Base-by-base conservation (phyloP, 53 echinoderm and acorn worm genomes). In the Mesocentrotus franciscanus region DNA sequence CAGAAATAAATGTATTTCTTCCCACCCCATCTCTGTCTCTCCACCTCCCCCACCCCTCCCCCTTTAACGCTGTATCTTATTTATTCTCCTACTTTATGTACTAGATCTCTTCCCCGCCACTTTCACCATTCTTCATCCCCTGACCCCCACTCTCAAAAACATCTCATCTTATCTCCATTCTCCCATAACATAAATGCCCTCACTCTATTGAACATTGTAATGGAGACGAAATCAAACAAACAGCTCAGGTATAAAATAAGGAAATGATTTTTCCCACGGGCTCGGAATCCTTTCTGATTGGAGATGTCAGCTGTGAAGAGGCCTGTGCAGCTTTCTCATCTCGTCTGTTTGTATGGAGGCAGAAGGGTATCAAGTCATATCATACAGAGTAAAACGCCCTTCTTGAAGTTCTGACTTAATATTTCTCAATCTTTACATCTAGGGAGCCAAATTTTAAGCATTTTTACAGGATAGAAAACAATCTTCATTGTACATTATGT, bases 221-320 rank as follows among this genome's bases (percentile, higher is more conserved):
- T 87, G 56, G 87, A 87, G 87, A 56, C 26, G 87, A 58, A 57
- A 87, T 87, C 87, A 87, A 87, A 87, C 87, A 87, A 87, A 87
- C 87, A 87, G 87, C 87, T 87, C 87, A 58, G 27, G 56, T 87
- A 87, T 87, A 58, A 87, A 87, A 87, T 87, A 87, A 87, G 87
- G 87, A 87, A 87, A 87, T 87, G 56, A 87, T 87, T 87, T 84
- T 87, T 58, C 87, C 87, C 56, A 56, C n/a, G 29, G 87, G 87
- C 87, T 58, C 20, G 27, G 12, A 58, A 87, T 87, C 87, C 87
- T 29, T 27, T 87, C 57, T 87, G 87, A 87, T 87, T n/a, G 4
- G 87, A 27, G 56, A 58, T 57, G 87, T 87, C 87, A 87, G 87
- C n/a, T 87, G 87, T 27, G 58, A 36, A 87, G 87, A 58, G 27